Base-by-base conservation (phyloP, 2,888 invertebrate genomes). In the Volucella bombylans region DNA sequence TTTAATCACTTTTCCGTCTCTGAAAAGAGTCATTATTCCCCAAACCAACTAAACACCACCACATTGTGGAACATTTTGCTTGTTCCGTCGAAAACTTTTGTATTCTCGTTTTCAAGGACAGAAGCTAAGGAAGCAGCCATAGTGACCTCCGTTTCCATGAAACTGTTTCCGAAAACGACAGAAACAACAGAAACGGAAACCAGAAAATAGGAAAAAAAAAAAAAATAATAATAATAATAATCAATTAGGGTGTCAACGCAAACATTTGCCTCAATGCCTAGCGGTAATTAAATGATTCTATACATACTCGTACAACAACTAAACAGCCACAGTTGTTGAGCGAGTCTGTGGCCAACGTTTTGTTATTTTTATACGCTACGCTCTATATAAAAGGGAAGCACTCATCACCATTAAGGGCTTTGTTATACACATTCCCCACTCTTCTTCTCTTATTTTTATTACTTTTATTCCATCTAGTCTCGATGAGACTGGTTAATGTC, bases 161-260 rank as follows among this genome's bases (percentile, higher is more conserved):
- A 2, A 23, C 18, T 23, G 18, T 23, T 3, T 23, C 18, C 18
- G 2, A 31, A 31, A 31, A 31, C 31, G 2, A 31, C 31, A 4
- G 1, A 31, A 31, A 31, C 31, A 31, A 31, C 31, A 4, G 6
- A 31, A 31, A 31, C 31, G 6, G 6, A 31, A 31, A 6, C 6
- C 31, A 31, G 31, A 4, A 31, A 31, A 41, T 50, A 65, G 49
- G 41, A 14, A 9, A 11, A 14, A 10, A 14, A 11, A 71, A 15
- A 23, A 31, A 12, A 52, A 14, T 23, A 61, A n/a, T n/a, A n/a
- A n/a, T n/a, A n/a, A n/a, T n/a, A 71, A 43, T 14, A 61, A 71
- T 71, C 71, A 71, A 71, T 71, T 61, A 71, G 59, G 43, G 12
- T 43, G 50, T 9, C 41, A n/a, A 52, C 12, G 59, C 41, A 71